Conservation (phyloP, 2,113 vertebrate species). For the Caloenas nicobarica region DNA sequence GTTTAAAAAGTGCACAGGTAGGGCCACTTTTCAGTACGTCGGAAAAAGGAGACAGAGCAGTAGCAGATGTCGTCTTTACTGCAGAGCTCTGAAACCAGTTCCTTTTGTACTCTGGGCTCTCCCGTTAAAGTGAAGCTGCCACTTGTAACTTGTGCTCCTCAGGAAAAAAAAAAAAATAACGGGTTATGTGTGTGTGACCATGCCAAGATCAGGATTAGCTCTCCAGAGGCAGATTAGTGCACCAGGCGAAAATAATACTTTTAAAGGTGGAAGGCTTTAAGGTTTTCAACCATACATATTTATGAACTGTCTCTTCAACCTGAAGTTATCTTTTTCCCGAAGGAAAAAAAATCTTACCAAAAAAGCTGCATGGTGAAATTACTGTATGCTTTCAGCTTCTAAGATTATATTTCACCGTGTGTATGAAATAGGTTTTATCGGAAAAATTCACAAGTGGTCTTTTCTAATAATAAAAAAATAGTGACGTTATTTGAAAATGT, state of each 20-base stretch:
- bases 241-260: neutral
- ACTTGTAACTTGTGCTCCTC: neutral
- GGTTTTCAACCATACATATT: neutral
- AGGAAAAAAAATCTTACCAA: neutral
- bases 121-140: neutral
- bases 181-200: neutral
- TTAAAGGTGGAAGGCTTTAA: neutral
- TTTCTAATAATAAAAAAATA: neutral
- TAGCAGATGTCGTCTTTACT: neutral
- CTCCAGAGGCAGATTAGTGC: neutral
- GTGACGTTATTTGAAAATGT: neutral
- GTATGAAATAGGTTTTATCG: neutral
- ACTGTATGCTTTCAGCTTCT: neutral
- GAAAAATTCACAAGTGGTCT: neutral
- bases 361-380: neutral
- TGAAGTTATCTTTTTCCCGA: neutral
- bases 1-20: neutral
- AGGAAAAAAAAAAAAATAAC: neutral
- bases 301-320: neutral
- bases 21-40: neutral
- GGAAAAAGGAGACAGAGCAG: neutral
- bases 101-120: neutral
- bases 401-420: neutral
- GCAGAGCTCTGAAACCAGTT: neutral
- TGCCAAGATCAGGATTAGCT: neutral